Base-by-base conservation (phyloP, 2,797 vertebrate species). In the Malacoctenus gilli region DNA sequence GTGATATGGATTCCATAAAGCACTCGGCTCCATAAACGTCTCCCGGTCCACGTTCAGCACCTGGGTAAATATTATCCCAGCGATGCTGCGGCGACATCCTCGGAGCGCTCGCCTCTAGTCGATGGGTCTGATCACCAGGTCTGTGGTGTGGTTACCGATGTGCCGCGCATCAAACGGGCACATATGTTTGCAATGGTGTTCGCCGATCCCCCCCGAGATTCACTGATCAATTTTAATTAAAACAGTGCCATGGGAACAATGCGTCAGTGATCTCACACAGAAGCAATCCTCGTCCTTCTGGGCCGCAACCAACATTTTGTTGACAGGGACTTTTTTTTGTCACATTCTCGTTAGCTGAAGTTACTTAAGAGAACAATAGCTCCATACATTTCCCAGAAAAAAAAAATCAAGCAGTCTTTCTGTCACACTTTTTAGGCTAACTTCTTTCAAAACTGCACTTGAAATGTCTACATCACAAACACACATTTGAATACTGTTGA, bases 51-150 rank as follows among this genome's bases (percentile, higher is more conserved):
- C 60, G 65, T 67, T 57, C 42, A 66, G 55, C 82, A 86, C 80
- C 86, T 85, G 80, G 76, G 70, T 75, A 85, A 88, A 86, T 87
- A 84, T 87, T 80, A 82, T 84, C 57, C 35, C 56, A 53, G 68
- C 43, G 31, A 73, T 72, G 68, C 60, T 67, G 59, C 55, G 57
- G 56, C 68, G 75, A 83, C 69, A 18, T 78, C 71, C 59, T 58
- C 34, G 54, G 42, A 56, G 58, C 66, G 60, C 57, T 77, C 7
- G 30, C 32, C n/a, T 39, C 18, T 46, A 55, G 59, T 41, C 16
- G 10, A 10, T 23, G 16, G 5, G 31, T 58, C 25, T 28, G 36
- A 43, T 56, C 42, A 64, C n/a, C 14, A 39, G 0, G 21, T 16
- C 30, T 30, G 39, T n/a, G 5, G 4, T 34, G 34, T 37, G 20